phyloP scores from a whole-genome alignment of 2,888 invertebrate genomes.

The Hipparchia sbordonii region DNA sequence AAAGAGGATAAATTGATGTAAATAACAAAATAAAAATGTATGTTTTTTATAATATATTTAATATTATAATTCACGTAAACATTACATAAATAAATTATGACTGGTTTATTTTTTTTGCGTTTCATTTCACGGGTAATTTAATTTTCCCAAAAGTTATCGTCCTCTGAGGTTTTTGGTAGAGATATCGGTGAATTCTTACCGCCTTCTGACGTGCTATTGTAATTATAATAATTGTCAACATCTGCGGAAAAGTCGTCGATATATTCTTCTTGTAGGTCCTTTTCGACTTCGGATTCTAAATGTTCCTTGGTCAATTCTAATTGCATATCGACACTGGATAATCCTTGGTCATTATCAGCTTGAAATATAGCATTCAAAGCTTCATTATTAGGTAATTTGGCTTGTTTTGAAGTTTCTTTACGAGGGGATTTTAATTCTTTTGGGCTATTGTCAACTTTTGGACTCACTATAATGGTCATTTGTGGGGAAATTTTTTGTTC shows the following conservation, averaged over 20 bases:
- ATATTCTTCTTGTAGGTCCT: conserved; percentile 48
- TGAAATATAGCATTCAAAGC: conserved; percentile 56
- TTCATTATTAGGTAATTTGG: conserved; percentile 50
- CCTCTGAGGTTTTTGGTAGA: conserved; percentile 58
- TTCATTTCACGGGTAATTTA: conserved; percentile 42
- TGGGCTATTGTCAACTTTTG: conserved; percentile 42
- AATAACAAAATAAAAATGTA: conserved; percentile 9
- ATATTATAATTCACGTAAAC: conserved; percentile 67
- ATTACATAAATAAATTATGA: conserved; percentile 72
- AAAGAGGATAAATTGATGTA: conserved; percentile 51
- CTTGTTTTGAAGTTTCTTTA: conserved; percentile 42
- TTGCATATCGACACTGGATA: conserved; percentile 51
- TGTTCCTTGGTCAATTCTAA: conserved; percentile 48
- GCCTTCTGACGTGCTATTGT: conserved; percentile 56
- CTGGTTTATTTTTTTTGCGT: conserved; percentile 49
- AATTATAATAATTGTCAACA: conserved; percentile 65
- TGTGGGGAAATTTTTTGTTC: conserved; percentile 45
- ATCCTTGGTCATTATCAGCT: conserved; percentile 44
- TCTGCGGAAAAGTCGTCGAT: conserved; percentile 63
- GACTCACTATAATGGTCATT: conserved; percentile 62
- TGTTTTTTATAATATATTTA: conserved; percentile 50
- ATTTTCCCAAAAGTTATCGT: conserved; percentile 69
- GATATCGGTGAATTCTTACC: conserved; percentile 60
- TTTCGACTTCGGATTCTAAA: conserved; percentile 47
- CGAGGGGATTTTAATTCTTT: neutral